Conservation (phyloP, 2,888 invertebrate species). For the Anticlea derivata region DNA sequence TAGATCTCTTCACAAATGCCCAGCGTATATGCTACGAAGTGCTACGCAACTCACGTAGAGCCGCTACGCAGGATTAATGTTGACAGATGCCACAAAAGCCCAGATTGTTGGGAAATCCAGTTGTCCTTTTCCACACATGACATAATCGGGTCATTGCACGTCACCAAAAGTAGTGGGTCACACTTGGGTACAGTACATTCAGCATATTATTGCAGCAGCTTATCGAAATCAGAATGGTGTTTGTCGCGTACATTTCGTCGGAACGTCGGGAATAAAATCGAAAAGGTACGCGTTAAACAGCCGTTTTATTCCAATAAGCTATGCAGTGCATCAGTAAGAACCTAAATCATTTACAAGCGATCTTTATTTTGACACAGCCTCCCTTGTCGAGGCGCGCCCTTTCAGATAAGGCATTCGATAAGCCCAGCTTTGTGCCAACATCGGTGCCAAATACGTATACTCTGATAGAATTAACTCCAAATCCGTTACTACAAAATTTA, state of each 20-base stretch:
- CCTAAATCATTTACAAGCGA: neutral
- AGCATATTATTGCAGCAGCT: no score
- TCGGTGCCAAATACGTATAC: slow-evolving; percentile 14
- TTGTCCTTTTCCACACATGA: slow-evolving; percentile 4
- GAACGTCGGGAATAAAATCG: no score
- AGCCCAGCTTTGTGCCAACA: slow-evolving; percentile 14
- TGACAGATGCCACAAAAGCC: slow-evolving; percentile 20
- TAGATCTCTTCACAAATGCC: neutral
- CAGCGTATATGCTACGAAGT: slow-evolving; percentile 11
- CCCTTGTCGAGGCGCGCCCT: slow-evolving; percentile 1
- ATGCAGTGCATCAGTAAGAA: no score
- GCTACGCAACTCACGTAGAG: slow-evolving; percentile 21
- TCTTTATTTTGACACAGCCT: neutral
- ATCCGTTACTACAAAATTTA: slow-evolving; percentile 1
- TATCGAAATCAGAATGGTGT: no score
- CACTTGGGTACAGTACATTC: no score
- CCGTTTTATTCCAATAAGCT: no score
- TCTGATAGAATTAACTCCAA: slow-evolving; percentile 3
- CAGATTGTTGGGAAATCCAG: slow-evolving; percentile 13
- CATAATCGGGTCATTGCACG: slow-evolving; percentile 11
- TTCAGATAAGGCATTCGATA: slow-evolving; percentile 15
- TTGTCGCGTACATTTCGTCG: no score
- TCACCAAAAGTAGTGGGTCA: no score
- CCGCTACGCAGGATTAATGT: slow-evolving; percentile 23
- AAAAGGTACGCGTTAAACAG: no score